Percentiles rank a stretch among this genome's conserved stretches.
phyloP scores from a whole-genome alignment of 2,797 vertebrate genomes.

The Sparidentex hasta region DNA sequence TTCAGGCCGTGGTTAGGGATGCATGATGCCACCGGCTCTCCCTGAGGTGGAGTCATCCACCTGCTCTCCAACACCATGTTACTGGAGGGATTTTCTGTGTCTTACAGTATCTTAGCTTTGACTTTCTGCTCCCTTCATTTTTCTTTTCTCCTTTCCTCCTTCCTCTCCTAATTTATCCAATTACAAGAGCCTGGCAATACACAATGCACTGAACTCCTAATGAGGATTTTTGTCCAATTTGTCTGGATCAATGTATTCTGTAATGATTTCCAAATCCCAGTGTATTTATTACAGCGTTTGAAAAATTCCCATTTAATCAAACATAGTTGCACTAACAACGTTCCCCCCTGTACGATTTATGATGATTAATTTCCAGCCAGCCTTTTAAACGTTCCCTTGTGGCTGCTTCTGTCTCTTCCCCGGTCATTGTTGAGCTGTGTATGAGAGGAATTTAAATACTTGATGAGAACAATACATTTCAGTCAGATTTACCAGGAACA shows the following conservation, averaged over 20 bases:
- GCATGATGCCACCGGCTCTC: slow-evolving; percentile 16
- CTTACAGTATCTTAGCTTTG: not conserved
- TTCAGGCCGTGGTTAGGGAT: slow-evolving; percentile 37
- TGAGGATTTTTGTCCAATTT: slow-evolving; percentile 46
- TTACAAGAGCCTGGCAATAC: slow-evolving; percentile 17
- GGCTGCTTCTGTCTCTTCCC: slow-evolving; percentile 20
- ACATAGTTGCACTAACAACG: slow-evolving; percentile 55
- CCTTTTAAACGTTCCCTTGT: slow-evolving; percentile 5
- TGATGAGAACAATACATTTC: slow-evolving; percentile 40
- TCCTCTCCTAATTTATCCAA: slow-evolving; percentile 17
- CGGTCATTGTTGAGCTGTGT: slow-evolving; percentile 15
- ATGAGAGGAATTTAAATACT: slow-evolving; percentile 40
- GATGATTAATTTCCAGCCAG: slow-evolving; percentile 44
- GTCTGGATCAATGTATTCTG: slow-evolving; percentile 49
- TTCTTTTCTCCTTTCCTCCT: not conserved
- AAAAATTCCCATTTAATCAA: slow-evolving; percentile 62
- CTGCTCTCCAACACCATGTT: slow-evolving; percentile 23
- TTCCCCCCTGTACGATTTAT: slow-evolving; percentile 37
- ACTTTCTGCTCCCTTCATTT: not conserved
- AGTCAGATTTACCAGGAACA: slow-evolving; percentile 22
- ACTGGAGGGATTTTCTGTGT: slow-evolving; percentile 19
- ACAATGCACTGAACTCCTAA: slow-evolving; percentile 30
- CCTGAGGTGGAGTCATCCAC: slow-evolving; percentile 28
- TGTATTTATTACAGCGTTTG: slow-evolving; percentile 40
- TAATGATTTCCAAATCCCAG: slow-evolving; percentile 60